Percentiles rank a stretch among this genome's conserved stretches.
These are phyloP conservation scores for Dorcus hopei DNA, from an alignment of 2,888 invertebrate species.

Conservation along the genomic window DNA sequence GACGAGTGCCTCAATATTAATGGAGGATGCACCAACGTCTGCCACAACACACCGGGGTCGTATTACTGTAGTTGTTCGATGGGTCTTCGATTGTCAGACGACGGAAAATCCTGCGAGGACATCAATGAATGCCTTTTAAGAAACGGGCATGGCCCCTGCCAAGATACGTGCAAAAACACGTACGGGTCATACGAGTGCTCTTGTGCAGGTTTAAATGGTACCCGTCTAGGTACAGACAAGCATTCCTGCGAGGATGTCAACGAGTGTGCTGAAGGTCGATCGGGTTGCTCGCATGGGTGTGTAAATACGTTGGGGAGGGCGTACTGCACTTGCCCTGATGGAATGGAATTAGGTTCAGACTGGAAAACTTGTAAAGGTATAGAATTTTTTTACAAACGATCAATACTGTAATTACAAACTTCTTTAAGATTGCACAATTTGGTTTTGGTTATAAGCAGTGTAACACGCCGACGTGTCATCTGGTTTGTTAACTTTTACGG, in stretches of 20 bases:
- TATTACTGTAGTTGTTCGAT: constrained; percentile 55
- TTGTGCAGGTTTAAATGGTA: constrained; percentile 58
- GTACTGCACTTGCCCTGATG: constrained; percentile 43
- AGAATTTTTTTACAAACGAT: not conserved
- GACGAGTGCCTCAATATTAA: constrained; percentile 56
- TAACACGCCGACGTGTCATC: too few relatives aligned
- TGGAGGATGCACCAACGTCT: constrained; percentile 56
- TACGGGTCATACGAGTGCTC: constrained; percentile 58
- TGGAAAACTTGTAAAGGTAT: constrained; percentile 41
- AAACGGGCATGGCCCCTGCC: constrained; percentile 61
- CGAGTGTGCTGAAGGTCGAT: constrained; percentile 50
- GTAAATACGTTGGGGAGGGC: constrained; percentile 51
- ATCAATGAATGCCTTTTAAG: constrained; percentile 60
- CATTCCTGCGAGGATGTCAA: constrained; percentile 57
- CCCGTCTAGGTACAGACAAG: constrained; percentile 55
- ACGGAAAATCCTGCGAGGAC: constrained; percentile 46
- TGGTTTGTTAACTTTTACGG: too few relatives aligned
- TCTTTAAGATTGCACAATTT: too few relatives aligned
- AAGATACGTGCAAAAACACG: constrained; percentile 57
- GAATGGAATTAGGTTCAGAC: constrained; percentile 39
- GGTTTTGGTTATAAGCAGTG: too few relatives aligned
- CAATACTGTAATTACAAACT: too few relatives aligned
- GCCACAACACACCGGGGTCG: constrained; percentile 57
- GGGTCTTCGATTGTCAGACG: constrained; percentile 51
- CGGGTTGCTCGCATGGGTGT: constrained; percentile 60